Conservation (phyloP, 2,888 invertebrate species). For the Himalopsyche kuldschensis region DNA sequence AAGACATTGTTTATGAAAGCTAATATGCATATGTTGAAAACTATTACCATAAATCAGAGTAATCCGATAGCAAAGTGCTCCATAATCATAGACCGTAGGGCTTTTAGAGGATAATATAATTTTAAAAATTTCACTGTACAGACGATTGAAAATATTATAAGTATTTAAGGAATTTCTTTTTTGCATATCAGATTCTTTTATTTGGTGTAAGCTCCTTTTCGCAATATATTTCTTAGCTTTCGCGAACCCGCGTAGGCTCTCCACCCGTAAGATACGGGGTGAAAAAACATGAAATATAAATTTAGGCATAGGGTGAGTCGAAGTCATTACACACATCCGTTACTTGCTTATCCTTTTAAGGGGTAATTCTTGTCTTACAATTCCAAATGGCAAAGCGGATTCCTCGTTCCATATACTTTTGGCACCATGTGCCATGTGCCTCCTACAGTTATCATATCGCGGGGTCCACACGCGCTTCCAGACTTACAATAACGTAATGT, state of each 20-base stretch:
- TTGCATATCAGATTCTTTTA: neutral
- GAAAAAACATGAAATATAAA: conserved; percentile 54
- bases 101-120: too few relatives aligned
- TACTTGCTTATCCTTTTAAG: conserved; percentile 60
- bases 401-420: conserved; percentile 24
- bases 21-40: too few relatives aligned
- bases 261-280: conserved; percentile 43
- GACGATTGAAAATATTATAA: too few relatives aligned
- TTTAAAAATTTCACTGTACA: too few relatives aligned
- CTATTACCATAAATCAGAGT: too few relatives aligned
- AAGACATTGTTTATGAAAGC: too few relatives aligned
- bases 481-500: neutral
- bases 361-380: conserved; percentile 40
- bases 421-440: conserved; percentile 8
- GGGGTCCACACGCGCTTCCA: neutral
- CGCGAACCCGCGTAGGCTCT: neutral
- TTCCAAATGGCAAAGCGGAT: conserved; percentile 32
- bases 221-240: neutral
- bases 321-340: conserved; percentile 57
- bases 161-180: too few relatives aligned
- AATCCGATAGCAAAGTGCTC: too few relatives aligned
- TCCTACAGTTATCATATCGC: conserved; percentile 10
- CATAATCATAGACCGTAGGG: too few relatives aligned
- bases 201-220: neutral
- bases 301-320: conserved; percentile 50